Conservation (phyloP, 1,140 invertebrate genomes). For the Gryllus bimaculatus region DNA sequence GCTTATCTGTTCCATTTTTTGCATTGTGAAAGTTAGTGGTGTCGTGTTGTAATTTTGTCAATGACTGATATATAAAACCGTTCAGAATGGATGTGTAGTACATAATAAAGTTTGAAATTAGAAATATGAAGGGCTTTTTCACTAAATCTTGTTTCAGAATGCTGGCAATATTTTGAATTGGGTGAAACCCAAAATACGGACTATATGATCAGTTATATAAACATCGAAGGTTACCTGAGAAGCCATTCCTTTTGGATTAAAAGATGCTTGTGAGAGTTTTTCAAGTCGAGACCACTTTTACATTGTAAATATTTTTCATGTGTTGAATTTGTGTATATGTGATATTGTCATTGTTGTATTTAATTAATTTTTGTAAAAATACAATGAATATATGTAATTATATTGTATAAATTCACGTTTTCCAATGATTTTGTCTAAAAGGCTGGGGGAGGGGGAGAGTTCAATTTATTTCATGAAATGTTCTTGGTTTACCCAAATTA, state of each 20-base stretch:
- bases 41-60: not conserved
- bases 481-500: too few relatives aligned
- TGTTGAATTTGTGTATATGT: not conserved
- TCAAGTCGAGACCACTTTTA: not conserved
- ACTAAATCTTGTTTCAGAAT: slow-evolving; percentile 11
- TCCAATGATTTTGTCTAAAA: too few relatives aligned
- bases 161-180: slow-evolving; percentile 15
- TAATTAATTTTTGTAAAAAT: not conserved
- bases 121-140: not conserved
- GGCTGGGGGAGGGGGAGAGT: too few relatives aligned
- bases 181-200: slow-evolving; percentile 12
- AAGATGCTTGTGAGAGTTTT: not conserved
- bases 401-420: too few relatives aligned
- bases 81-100: not conserved
- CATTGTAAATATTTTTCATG: not conserved
- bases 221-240: not conserved
- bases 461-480: too few relatives aligned
- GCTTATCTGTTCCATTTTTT: not conserved
- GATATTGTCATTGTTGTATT: not conserved
- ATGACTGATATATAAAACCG: too few relatives aligned
- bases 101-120: not conserved
- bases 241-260: not conserved
- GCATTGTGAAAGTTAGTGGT: not conserved
- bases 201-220: slow-evolving; percentile 1
- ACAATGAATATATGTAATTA: not conserved